These are phyloP conservation scores for Drosophila paracracens DNA, from an alignment of 2,888 invertebrate species.

Conservation along the genomic window DNA sequence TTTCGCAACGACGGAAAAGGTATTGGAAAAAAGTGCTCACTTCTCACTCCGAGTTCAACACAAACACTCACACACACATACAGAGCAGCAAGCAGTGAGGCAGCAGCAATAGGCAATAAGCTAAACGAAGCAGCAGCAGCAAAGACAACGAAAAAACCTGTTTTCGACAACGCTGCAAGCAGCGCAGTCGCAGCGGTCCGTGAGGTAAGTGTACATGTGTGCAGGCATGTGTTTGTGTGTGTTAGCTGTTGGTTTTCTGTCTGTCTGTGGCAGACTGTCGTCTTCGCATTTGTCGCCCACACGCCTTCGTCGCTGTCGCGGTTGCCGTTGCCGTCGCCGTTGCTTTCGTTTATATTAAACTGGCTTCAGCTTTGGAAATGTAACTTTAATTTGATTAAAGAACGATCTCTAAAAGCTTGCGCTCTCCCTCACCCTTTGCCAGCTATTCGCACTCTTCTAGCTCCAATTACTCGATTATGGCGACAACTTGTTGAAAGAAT, in stretches of 20 bases:
- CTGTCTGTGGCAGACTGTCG: conserved; percentile 29
- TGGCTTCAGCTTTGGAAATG: conserved; percentile 62
- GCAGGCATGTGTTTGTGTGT: conserved; percentile 22
- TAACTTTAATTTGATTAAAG: conserved; percentile 68
- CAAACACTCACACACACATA: conserved; percentile 11
- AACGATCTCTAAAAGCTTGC: conserved; percentile 19
- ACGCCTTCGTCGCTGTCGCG: conserved; percentile 45
- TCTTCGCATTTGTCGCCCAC: conserved; percentile 49
- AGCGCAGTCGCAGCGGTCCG: conserved; percentile 74
- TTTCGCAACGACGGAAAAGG: conserved; percentile 61
- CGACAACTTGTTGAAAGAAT: conserved; percentile 66
- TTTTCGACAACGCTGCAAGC: conserved; percentile 68
- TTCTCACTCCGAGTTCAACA: conserved; percentile 37
- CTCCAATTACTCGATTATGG: conserved; percentile 2
- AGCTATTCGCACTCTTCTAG: background rate
- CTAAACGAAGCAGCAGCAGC: conserved; percentile 31
- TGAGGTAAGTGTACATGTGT: conserved; percentile 56
- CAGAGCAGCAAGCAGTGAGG: conserved; percentile 18
- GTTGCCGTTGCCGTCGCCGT: conserved; percentile 17
- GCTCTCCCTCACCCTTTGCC: background rate
- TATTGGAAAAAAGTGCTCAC: conserved; percentile 52
- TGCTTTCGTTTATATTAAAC: conserved; percentile 43
- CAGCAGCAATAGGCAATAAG: conserved; percentile 18
- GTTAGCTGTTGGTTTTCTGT: conserved; percentile 36
- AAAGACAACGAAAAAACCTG: conserved; percentile 62